Percentiles rank a stretch among this genome's conserved stretches.
These are phyloP conservation scores for Salpingus planirostris DNA, from an alignment of 2,888 invertebrate genomes.

Conservation along the genomic window DNA sequence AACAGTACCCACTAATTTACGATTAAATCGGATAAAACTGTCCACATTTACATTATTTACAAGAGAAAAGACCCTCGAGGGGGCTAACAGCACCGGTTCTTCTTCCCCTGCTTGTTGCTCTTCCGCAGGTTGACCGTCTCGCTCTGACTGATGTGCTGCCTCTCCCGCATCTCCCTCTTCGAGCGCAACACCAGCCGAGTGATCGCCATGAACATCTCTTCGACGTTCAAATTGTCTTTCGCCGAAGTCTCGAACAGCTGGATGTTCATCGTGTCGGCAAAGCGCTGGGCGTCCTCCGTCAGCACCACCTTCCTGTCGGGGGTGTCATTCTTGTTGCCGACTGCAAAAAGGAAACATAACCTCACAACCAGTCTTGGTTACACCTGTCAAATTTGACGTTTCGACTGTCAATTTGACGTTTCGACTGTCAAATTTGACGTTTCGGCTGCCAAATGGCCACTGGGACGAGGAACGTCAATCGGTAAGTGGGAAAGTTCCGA, in stretches of 20 bases:
- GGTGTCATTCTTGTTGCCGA: conserved; percentile 95
- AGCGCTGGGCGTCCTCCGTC: conserved; percentile 93
- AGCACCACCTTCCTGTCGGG: conserved; percentile 92
- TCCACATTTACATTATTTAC: not conserved
- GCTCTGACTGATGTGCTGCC: conserved; percentile 58
- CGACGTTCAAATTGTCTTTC: conserved; percentile 98
- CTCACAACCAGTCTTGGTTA: too few relatives aligned
- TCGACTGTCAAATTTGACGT: too few relatives aligned
- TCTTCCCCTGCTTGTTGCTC: conserved; percentile 53
- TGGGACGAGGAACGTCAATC: too few relatives aligned
- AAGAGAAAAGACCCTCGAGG: not conserved
- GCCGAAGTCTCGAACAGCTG: conserved; percentile 97
- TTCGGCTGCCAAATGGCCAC: too few relatives aligned
- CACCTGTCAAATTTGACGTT: too few relatives aligned
- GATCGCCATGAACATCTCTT: conserved; percentile 82
- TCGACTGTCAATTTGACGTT: too few relatives aligned
- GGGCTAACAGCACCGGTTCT: conserved; percentile 50
- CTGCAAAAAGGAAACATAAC: conserved; percentile 47
- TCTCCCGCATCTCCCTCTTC: conserved; percentile 72
- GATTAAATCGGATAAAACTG: not conserved
- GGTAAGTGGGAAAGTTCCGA: too few relatives aligned
- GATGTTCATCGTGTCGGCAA: conserved; percentile 96
- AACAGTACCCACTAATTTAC: not conserved
- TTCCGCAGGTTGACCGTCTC: conserved; percentile 68
- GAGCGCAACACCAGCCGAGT: conserved; percentile 74